Percentiles rank a stretch among this genome's conserved stretches.
Evolutionary conservation across 2,113 vertebrate species (phyloP).

Genomic region (Nymphicus hollandicus): DNA sequence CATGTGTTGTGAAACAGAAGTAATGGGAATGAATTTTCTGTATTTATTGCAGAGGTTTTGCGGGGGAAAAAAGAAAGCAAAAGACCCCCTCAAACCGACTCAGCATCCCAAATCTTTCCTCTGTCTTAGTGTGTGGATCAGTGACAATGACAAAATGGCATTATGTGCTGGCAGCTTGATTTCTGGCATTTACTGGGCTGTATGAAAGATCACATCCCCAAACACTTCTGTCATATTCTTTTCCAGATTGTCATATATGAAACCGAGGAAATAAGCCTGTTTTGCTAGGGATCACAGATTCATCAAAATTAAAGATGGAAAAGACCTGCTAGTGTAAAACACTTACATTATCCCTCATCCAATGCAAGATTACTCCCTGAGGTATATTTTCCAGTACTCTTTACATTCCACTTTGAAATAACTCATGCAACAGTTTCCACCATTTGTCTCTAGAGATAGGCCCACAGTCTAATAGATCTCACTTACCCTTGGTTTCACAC

Average conservation of each 20-base stretch:
- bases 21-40: background rate
- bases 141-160: conserved; percentile 26
- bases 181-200: conserved; percentile 7
- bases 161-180: background rate
- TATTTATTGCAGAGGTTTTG: background rate
- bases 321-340: conserved; percentile 37
- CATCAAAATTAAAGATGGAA: conserved; percentile 54
- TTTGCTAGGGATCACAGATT: conserved; percentile 21
- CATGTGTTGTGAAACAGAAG: accelerated
- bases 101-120: background rate
- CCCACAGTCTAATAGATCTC: background rate
- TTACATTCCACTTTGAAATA: conserved; percentile 38
- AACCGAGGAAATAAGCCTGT: conserved; percentile 10
- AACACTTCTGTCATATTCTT: conserved; percentile 29
- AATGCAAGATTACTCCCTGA: background rate
- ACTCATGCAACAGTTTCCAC: conserved; percentile 53
- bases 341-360: conserved; percentile 21
- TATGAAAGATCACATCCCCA: conserved; percentile 32
- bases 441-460: conserved; percentile 19
- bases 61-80: background rate
- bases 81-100: accelerated
- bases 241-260: conserved; percentile 33
- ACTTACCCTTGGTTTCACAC: background rate
- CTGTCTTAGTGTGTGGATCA: background rate
- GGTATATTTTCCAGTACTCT: conserved; percentile 23